These are phyloP conservation scores for Aphis gossypii DNA, from an alignment of 1,140 invertebrate species.

Conservation along the genomic window DNA sequence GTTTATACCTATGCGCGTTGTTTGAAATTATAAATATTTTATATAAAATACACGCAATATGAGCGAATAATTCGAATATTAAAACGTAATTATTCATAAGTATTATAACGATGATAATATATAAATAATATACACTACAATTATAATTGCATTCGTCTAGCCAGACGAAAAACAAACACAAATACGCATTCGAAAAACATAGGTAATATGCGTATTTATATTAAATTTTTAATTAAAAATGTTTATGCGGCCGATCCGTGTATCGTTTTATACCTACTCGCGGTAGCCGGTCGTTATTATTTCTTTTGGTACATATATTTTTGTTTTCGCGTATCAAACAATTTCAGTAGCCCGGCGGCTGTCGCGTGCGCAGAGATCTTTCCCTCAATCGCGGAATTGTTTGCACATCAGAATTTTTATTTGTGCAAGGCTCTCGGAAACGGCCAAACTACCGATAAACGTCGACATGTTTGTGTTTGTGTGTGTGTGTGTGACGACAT, in stretches of 20 bases:
- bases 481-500: not conserved
- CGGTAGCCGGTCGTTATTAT: not conserved
- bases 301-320: not conserved
- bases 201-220: not conserved
- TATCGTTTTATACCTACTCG: not conserved
- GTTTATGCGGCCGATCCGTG: not conserved
- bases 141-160: not conserved
- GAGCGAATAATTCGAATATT: not conserved
- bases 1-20: not conserved
- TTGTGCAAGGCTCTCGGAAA: not conserved
- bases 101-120: not conserved
- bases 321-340: not conserved
- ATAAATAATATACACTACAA: not conserved
- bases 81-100: not conserved
- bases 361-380: not conserved
- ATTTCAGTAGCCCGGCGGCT: not conserved
- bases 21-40: not conserved
- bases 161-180: not conserved
- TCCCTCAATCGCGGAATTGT: not conserved
- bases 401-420: not conserved
- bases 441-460: not conserved
- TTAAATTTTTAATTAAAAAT: conserved; percentile 38
- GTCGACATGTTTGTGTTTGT: not conserved
- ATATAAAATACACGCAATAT: not conserved
- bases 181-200: not conserved